phyloP scores from a whole-genome alignment of 2,888 invertebrate species.

The Galerucella nymphaeae region DNA sequence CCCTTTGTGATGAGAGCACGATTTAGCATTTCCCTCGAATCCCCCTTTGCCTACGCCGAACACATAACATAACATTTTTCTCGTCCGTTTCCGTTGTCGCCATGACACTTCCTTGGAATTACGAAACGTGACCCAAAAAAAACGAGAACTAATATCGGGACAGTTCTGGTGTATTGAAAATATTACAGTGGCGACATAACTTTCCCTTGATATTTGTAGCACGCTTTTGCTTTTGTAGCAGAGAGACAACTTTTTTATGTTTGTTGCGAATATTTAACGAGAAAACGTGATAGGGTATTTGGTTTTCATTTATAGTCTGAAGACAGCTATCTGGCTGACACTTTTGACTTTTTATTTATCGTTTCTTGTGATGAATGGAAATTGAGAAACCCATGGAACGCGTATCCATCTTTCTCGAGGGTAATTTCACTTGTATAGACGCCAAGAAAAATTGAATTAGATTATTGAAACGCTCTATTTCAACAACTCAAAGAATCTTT shows the following conservation, averaged over 20 bases:
- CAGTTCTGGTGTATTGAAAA: conserved; percentile 32
- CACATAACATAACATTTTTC: conserved; percentile 38
- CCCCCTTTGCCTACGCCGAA: conserved; percentile 32
- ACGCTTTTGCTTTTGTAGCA: conserved; percentile 26
- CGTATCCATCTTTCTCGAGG: conserved; percentile 4
- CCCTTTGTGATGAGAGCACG: conserved; percentile 31
- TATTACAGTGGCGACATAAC: conserved; percentile 38
- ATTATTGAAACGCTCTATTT: background rate
- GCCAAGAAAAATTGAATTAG: background rate
- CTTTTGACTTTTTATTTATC: conserved; percentile 33
- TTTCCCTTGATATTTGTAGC: conserved; percentile 36
- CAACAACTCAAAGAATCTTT: background rate
- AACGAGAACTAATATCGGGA: conserved; percentile 34
- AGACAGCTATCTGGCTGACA: conserved; percentile 35
- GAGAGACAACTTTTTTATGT: conserved; percentile 34
- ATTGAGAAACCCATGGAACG: conserved; percentile 27
- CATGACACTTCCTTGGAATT: conserved; percentile 36
- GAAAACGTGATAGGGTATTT: conserved; percentile 34
- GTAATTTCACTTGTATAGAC: background rate
- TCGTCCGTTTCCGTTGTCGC: conserved; percentile 34
- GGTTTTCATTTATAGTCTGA: conserved; percentile 36
- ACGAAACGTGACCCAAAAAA: conserved; percentile 36
- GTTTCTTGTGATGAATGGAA: conserved; percentile 22
- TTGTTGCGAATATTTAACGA: conserved; percentile 36
- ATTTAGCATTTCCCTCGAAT: conserved; percentile 31